Base-by-base conservation (phyloP, 2,113 vertebrate genomes). In the Tympanuchus pallidicinctus region DNA sequence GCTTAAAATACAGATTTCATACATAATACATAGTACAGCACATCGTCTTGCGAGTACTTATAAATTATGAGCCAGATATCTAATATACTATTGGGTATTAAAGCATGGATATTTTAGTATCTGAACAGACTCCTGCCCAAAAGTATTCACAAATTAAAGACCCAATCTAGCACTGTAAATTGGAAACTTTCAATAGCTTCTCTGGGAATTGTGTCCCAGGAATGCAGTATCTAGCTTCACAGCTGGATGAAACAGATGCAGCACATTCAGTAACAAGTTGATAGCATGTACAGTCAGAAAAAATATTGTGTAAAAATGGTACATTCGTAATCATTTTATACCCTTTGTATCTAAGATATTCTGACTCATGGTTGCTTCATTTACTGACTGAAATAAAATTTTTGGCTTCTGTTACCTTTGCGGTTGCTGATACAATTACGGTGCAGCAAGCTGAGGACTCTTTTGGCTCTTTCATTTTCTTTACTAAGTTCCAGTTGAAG, bases 311-410 rank as follows among this genome's bases (percentile, higher is more conserved):
- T 90, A 87, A 92, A 94, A 90, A 86, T 75, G 77, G 66, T 84
- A 63, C 57, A 72, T 93, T 96, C 86, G 90, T 96, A 89, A 89
- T 95, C 92, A 82, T 89, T 76, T 15, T 69, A 87, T 67, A 95
- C 57, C 48, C 54, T 90, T 93, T 92, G 84, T 95, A 93, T 94
- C 73, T 94, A 90, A 86, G 86, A 86, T 92, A 63, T 59, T 89
- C 86, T 94, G 95, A 96, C 77, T 94, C 91, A 95, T 89, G 90
- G 93, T 87, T 90, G 66, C 89, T 96, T 93, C 59, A 63, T 96
- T 95, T 96, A 96, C 74, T 61, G 63, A 87, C 92, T 93, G 74
- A 94, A 94, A 94, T 93, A 95, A 93, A 96, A 95, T 89, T 95
- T 89, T 83, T 84, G 80, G 65, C 80, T 96, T 93, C 92, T 95